Conservation (phyloP, 2,797 vertebrate genomes). For the Salarias fasciatus region DNA sequence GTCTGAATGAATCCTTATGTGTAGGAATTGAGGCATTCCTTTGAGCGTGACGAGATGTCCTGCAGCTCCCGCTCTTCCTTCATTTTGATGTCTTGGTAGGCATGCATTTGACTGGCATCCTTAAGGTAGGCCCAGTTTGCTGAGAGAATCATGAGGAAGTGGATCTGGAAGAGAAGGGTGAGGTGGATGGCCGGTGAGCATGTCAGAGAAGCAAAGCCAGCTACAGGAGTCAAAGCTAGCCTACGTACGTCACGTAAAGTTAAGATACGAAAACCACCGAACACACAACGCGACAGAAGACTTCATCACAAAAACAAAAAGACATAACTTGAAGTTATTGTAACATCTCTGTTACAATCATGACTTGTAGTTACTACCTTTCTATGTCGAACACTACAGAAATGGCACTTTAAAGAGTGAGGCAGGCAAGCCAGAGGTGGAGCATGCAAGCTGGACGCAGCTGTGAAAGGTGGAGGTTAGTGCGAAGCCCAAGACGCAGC, state of each 20-base stretch:
- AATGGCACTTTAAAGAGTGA: constrained; percentile 38
- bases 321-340: constrained; percentile 23
- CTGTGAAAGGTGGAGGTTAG: constrained; percentile 61
- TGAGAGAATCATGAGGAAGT: constrained; percentile 99
- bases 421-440: constrained; percentile 25
- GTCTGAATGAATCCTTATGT: constrained; percentile 84
- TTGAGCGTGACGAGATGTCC: constrained; percentile 98
- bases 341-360: constrained; percentile 48
- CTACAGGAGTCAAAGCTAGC: constrained; percentile 89
- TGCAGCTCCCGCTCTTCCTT: constrained; percentile 99
- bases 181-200: constrained; percentile 97
- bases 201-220: constrained; percentile 94
- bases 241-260: constrained; percentile 58
- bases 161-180: constrained; percentile 99
- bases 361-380: constrained; percentile 12
- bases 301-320: constrained; percentile 24
- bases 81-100: constrained; percentile 99
- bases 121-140: constrained; percentile 99
- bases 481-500: constrained; percentile 55
- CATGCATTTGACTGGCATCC: constrained; percentile 99
- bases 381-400: constrained; percentile 37
- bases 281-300: constrained; percentile 37
- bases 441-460: constrained; percentile 53
- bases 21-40: constrained; percentile 99
- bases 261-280: constrained; percentile 48